A percentile compares a stretch with the other conserved stretches of the same genome.
phyloP scores from a whole-genome alignment of 2,797 vertebrate species.

The Salmo trutta region DNA sequence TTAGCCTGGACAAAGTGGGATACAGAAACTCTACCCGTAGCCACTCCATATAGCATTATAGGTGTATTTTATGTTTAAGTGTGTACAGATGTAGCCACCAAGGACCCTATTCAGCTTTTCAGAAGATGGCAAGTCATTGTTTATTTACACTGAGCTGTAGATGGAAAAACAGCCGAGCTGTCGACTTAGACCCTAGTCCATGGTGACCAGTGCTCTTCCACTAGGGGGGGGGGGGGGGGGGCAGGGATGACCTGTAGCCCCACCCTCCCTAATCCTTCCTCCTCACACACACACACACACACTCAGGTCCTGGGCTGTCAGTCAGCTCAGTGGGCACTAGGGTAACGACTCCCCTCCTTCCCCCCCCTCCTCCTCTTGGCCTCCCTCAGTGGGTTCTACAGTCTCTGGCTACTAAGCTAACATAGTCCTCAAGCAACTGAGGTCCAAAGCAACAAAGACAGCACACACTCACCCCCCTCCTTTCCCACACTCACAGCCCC shows the following conservation, averaged over 20 bases:
- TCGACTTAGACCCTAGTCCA: conserved; percentile 52
- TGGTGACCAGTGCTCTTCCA: conserved; percentile 44
- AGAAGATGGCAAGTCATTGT: conserved; percentile 63
- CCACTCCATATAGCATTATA: conserved; percentile 78
- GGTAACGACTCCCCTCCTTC: conserved; percentile 7
- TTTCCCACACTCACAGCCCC: conserved; percentile 40
- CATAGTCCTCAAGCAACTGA: conserved; percentile 48
- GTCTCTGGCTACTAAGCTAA: conserved; percentile 54
- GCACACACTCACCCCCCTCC: conserved; percentile 43
- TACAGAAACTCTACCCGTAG: conserved; percentile 45
- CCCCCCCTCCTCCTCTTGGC: conserved; percentile 14
- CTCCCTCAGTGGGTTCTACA: conserved; percentile 24
- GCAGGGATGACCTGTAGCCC: conserved; percentile 36
- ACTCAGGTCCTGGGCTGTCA: background rate
- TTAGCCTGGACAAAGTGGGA: too few species aligned
- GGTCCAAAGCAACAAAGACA: conserved; percentile 42
- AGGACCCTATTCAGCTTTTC: conserved; percentile 56
- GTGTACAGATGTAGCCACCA: conserved; percentile 82
- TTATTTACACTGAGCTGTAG: conserved; percentile 63
- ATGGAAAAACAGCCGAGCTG: conserved; percentile 64
- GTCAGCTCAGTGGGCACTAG: conserved; percentile 9
- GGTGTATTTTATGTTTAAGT: conserved; percentile 81
- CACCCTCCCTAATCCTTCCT: conserved; percentile 59
- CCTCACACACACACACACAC: conserved; percentile 11
- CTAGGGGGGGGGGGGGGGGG: conserved; percentile 3